Evolutionary conservation across 2,888 invertebrate species (phyloP).

Genomic region (Caenorhabditis angaria): DNA sequence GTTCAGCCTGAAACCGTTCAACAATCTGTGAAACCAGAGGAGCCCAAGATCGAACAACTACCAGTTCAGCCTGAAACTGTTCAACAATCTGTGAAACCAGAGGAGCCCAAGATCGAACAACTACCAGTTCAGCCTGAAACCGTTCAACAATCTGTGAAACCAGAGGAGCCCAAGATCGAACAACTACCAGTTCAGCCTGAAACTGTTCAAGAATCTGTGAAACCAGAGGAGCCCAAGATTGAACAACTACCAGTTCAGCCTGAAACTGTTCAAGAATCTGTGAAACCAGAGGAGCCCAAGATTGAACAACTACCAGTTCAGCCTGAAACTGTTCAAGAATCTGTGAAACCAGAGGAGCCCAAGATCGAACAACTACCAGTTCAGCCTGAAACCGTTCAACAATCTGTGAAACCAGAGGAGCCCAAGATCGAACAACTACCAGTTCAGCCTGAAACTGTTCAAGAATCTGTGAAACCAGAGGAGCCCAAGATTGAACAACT

Average conservation of each 20-base stretch:
- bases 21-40: constrained; percentile 11
- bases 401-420: constrained; percentile 8
- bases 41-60: constrained; percentile 14
- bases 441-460: constrained; percentile 7
- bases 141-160: constrained; percentile 6
- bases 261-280: background rate
- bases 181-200: constrained; percentile 1
- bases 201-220: constrained; percentile 3
- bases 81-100: constrained; percentile 7
- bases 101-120: constrained; percentile 19
- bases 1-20: too few relatives aligned
- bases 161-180: constrained; percentile 1
- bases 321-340: constrained; percentile 1
- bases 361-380: constrained; percentile 18
- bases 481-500: constrained; percentile 11
- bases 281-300: constrained; percentile 10
- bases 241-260: constrained; percentile 8
- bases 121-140: constrained; percentile 15
- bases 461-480: constrained; percentile 7
- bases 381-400: constrained; percentile 12
- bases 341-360: constrained; percentile 9
- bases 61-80: constrained; percentile 11
- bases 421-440: constrained; percentile 1
- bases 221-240: constrained; percentile 4
- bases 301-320: background rate